Evolutionary conservation across 2,888 invertebrate genomes (phyloP).

Genomic region (Zygaena filipendulae): DNA sequence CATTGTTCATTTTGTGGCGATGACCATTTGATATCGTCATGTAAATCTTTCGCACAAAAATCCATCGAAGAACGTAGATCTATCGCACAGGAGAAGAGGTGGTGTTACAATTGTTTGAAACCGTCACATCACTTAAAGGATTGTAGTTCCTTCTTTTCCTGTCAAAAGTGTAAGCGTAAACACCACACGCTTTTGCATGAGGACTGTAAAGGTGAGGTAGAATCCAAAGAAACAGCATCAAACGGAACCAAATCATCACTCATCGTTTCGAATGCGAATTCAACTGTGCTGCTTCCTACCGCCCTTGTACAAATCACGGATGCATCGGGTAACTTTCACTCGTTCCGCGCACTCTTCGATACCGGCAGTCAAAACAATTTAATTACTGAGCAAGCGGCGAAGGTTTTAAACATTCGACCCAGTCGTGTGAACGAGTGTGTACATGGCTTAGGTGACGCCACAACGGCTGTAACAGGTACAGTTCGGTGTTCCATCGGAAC

Average conservation of each 20-base stretch:
- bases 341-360: conserved; percentile 8
- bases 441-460: conserved; percentile 2
- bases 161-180: conserved; percentile 5
- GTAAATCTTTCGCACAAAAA: conserved; percentile 1
- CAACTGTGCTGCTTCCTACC: conserved; percentile 6
- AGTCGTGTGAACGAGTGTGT: neutral
- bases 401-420: neutral
- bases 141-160: conserved; percentile 4
- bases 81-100: conserved; percentile 2
- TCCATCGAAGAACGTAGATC: conserved; percentile 4
- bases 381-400: conserved; percentile 5
- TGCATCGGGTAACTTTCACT: conserved; percentile 5
- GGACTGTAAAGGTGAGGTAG: no score
- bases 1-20: no score
- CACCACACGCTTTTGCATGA: conserved; percentile 9
- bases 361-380: conserved; percentile 9
- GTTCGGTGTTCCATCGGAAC: conserved; percentile 1
- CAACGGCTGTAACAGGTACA: neutral
- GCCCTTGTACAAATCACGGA: conserved; percentile 6
- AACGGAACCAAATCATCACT: conserved; percentile 1
- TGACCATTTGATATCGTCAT: neutral
- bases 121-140: conserved; percentile 4
- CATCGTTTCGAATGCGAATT: neutral
- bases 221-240: neutral
- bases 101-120: conserved; percentile 7